Evolutionary conservation across 2,797 vertebrate genomes (phyloP).

Genomic region (Leuciscus waleckii): DNA sequence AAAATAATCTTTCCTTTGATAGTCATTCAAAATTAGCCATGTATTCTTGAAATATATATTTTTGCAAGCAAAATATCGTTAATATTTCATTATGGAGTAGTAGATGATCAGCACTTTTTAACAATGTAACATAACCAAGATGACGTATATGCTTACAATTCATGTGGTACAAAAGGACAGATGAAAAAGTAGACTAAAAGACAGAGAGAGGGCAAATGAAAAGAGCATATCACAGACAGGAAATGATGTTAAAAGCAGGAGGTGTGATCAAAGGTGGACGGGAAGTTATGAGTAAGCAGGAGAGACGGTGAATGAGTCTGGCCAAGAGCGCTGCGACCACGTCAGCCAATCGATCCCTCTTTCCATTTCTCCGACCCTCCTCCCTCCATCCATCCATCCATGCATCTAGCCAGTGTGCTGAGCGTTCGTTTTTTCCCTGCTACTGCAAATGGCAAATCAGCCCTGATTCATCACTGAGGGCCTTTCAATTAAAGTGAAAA

Average conservation of each 20-base stretch:
- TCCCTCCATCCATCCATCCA: slow-evolving; percentile 40
- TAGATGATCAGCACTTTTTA: slow-evolving; percentile 2
- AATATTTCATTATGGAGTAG: background rate
- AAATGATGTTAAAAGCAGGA: slow-evolving; percentile 33
- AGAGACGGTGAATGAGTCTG: slow-evolving; percentile 40
- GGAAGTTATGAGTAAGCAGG: slow-evolving; percentile 40
- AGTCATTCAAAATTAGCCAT: background rate
- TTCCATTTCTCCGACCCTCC: slow-evolving; percentile 39
- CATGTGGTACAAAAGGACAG: background rate
- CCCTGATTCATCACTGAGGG: slow-evolving; percentile 61
- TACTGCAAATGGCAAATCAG: slow-evolving; percentile 58
- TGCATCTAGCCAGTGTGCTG: slow-evolving; percentile 55
- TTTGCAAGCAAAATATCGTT: background rate
- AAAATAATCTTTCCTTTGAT: background rate
- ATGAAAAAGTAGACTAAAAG: background rate
- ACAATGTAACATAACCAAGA: background rate
- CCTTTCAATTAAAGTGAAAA: slow-evolving; percentile 51
- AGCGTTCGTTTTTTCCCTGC: slow-evolving; percentile 47
- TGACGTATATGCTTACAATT: slow-evolving; percentile 14
- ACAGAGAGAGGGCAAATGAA: background rate
- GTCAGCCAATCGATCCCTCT: slow-evolving; percentile 49
- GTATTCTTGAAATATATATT: background rate
- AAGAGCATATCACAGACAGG: slow-evolving; percentile 23
- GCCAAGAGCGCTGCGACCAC: slow-evolving; percentile 75
- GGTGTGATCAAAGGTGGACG: slow-evolving; percentile 26